Base-by-base conservation (phyloP, 2,113 vertebrate genomes). In the Zosterops lateralis region DNA sequence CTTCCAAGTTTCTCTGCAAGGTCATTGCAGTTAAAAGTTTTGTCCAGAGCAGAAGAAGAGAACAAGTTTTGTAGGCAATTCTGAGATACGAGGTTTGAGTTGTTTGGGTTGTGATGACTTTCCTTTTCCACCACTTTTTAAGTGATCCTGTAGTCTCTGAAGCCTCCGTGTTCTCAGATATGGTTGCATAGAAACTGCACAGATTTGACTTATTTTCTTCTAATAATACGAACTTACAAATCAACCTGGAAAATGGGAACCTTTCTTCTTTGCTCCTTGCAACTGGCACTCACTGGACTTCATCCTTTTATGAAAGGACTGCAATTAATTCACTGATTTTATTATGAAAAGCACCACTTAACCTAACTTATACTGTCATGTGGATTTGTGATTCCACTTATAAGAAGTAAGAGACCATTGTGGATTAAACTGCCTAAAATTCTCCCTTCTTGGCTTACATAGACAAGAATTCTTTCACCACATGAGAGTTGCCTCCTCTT, bases 191-290 rank as follows among this genome's bases (percentile, higher is more conserved):
- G 93, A 96, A 96, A 94, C 79, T 91, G 87, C 92, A 96, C 95
- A 90, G 87, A 96, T 95, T 84, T 95, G 82, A 97, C 92, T 96
- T 94, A 62, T 48, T 73, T 93, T 79, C 76, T 90, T 90, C 90
- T 95, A 94, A 86, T 67, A 42, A 87, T 93, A 84, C 7, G 76
- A 94, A 93, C 68, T 96, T 96, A 87, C 7, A 82, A 90, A 96
- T 93, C 56, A 88, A 44, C 70, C 40, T 92, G 92, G 89, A 94
- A 96, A 95, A 89, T 24, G 87, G 89, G 77, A 93, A 89, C 74
- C 65, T 92, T 89, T 76, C 87, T 90, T 96, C 90, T 96, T 91
- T 78, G 79, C 90, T 95, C 77, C 94, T 87, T 84, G 73, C 73
- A 92, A 88, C 92, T 95, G 91, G 72, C 90, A 65, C 57, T 92